Conservation (phyloP, 2,888 invertebrate genomes). For the Patella depressa region DNA sequence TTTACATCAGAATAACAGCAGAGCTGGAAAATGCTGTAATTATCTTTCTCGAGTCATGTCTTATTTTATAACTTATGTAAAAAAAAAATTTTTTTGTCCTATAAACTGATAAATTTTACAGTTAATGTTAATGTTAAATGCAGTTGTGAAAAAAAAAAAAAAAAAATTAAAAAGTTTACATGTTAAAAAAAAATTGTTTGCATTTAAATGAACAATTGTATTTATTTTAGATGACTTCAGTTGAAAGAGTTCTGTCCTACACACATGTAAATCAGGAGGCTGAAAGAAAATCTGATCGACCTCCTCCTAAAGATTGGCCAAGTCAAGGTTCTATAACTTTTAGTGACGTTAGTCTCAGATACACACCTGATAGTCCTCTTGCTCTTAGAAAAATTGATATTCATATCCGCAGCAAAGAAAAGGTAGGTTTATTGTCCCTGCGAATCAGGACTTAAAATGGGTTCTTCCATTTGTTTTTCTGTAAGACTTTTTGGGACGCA, state of each 20-base stretch:
- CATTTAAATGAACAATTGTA: neutral
- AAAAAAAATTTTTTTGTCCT: no score
- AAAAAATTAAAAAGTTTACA: no score
- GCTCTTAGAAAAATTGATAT: constrained; percentile 39
- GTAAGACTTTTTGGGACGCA: no score
- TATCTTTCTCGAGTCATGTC: constrained; percentile 1
- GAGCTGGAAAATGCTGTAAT: constrained; percentile 75
- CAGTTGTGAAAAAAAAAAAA: no score
- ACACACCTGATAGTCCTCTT: constrained; percentile 29
- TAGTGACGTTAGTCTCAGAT: constrained; percentile 34
- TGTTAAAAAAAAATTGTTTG: no score
- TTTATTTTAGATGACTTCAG: constrained; percentile 42
- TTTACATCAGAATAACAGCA: constrained; percentile 91
- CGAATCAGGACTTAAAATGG: no score
- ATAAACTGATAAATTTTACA: neutral
- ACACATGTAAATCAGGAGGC: constrained; percentile 37
- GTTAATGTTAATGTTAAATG: no score
- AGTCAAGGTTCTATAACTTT: constrained; percentile 41
- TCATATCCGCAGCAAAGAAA: constrained; percentile 44
- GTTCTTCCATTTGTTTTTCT: no score
- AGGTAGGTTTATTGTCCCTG: constrained; percentile 28
- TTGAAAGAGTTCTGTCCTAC: constrained; percentile 36
- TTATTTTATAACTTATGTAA: neutral
- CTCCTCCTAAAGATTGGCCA: constrained; percentile 43
- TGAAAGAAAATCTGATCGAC: constrained; percentile 35